Base-by-base conservation (phyloP, 2,888 invertebrate genomes). In the Leptothorax acervorum region DNA sequence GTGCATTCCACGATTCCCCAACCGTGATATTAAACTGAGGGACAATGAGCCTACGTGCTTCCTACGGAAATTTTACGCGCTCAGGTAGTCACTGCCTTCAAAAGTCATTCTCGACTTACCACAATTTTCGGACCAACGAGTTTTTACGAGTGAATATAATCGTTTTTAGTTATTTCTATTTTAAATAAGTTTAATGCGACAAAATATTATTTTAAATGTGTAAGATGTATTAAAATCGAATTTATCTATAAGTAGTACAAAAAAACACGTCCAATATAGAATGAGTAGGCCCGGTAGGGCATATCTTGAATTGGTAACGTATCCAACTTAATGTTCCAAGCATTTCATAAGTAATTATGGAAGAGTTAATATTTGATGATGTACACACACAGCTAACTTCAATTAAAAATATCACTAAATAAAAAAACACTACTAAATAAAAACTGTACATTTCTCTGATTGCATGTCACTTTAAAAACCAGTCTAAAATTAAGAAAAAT, bases 1-100 rank as follows among this genome's bases (percentile, higher is more conserved):
- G 48, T 60, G 71, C 78, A 78, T 78, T 78, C 71, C 79, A 28
- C 79, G 48, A 48, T 70, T 60, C n/a, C 28, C 60, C 48, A 39
- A 3, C 57, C 48, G 71, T 62, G 39, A n/a, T 68, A 68, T 79
- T 70, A 60, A 71, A 48, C 23, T 55, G 23, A 57, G 39, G 60
- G 71, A 81, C 79, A 81, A 81, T 81, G 55, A 39, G 39, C 28
- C 48, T 71, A 60, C 28, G 57, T 55, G 71, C 48, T 60, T 60
- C 23, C 60, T 11, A 39, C 60, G 48, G 6, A 23, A 8, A 70
- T 79, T 57, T 31, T 51, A 15, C 57, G 55, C 66, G 48, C 39
- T 53, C 18, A 18, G 70, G 28, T 60, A 70, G 39, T 28, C 28
- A 28, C 8, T 3, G 12, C 42, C 5, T 57, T 60, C 31, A n/a